Evolutionary conservation across 1,140 invertebrate genomes (phyloP), one percentile per base, ranked within the genome.

Genomic region (Drosophila kurseongensis): DNA sequence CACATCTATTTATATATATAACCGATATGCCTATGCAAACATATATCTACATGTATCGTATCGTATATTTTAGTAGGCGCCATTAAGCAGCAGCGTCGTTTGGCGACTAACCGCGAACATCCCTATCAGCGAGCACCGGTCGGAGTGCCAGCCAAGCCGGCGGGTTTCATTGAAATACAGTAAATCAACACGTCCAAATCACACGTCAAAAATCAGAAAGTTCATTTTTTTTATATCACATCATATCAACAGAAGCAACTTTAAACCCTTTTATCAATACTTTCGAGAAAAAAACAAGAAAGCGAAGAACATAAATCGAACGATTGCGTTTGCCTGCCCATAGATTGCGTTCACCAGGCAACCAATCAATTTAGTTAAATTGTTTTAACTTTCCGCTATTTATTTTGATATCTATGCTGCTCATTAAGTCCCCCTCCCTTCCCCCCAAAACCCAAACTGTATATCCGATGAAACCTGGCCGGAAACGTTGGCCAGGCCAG

Each of bases 41-140:
- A 73, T 72, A 67, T 62, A 90, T 90, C 77, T 90, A 81, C 63
- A 85, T 89, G 80, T 85, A 90, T 81, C 84, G 83, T 86, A 86
- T 86, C 85, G 78, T 91, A 83, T 91, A 91, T 91, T 91, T 83
- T 91, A 94, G 92, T 94, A 94, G 94, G 94, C 93, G 93, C 94
- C 92, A 93, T 94, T 93, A 92, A 93, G 86, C 90, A 93, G 92
- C 92, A 92, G 91, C 93, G 94, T 94, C 93, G 94, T 94, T 93
- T 93, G 94, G 94, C 95, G 95, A 94, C 96, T 96, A 94, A 96
- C 95, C 93, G 96, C 94, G 97, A 97, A 94, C 97, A 97, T 95
- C 97, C 97, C 93, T 97, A 97, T 95, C 96, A 97, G 95, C 97
- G 97, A 94, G 96, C 96, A 92, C 96, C 96, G 73, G 90, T 91